phyloP scores from a whole-genome alignment of 2,888 invertebrate species.

The Drosophila meridionalis region DNA sequence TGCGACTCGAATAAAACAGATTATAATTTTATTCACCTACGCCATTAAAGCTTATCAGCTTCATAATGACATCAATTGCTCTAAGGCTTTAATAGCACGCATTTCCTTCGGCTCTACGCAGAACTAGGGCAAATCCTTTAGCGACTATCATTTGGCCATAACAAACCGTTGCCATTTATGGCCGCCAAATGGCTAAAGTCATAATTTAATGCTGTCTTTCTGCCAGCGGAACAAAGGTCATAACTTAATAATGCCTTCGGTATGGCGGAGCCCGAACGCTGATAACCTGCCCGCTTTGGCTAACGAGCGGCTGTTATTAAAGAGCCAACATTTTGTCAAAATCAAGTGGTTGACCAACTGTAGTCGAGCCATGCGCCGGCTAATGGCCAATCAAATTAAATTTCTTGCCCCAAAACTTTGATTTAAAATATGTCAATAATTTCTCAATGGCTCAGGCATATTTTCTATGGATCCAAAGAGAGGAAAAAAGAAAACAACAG shows the following conservation, averaged over 20 bases:
- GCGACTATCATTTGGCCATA: constrained; percentile 46
- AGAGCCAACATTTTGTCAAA: constrained; percentile 41
- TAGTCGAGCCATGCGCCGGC: constrained; percentile 15
- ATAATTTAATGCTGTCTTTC: constrained; percentile 50
- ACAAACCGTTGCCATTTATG: constrained; percentile 57
- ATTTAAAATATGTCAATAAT: constrained; percentile 72
- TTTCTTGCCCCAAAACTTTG: constrained; percentile 46
- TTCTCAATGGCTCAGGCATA: constrained; percentile 36
- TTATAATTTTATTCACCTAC: constrained; percentile 18
- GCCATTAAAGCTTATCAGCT: constrained; percentile 29
- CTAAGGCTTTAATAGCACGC: constrained; percentile 25
- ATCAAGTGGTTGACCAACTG: constrained; percentile 35
- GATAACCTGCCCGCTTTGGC: constrained; percentile 37
- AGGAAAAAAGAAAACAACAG: constrained; percentile 34
- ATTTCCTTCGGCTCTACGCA: constrained; percentile 1
- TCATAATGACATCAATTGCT: constrained; percentile 23
- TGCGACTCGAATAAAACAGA: background rate
- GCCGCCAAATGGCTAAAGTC: constrained; percentile 52
- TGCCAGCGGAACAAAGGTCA: constrained; percentile 35
- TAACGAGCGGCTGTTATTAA: constrained; percentile 50
- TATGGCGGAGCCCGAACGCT: background rate
- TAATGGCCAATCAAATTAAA: constrained; percentile 59
- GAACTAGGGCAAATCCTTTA: constrained; percentile 56
- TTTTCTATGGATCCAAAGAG: background rate
- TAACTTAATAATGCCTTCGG: constrained; percentile 51